These are phyloP conservation scores for Sciurus vulgaris DNA, from an alignment of 2,797 vertebrate species.

Conservation along the genomic window DNA sequence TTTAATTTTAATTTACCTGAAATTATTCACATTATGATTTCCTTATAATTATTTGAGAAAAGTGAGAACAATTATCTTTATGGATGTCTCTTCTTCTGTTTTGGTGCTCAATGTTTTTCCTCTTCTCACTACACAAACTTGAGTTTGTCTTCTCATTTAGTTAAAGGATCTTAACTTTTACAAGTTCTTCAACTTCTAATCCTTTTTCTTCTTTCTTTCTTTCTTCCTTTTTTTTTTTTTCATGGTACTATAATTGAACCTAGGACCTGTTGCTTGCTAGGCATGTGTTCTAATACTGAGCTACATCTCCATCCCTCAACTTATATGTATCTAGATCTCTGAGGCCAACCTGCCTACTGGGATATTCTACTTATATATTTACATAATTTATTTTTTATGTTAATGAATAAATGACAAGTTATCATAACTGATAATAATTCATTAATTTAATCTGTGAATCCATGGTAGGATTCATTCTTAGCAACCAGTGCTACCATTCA, in stretches of 20 bases:
- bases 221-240: neutral
- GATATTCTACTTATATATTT: neutral
- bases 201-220: no score
- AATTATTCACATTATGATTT: neutral
- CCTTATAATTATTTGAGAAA: neutral
- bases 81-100: neutral
- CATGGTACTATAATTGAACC: no score
- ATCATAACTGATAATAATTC: neutral
- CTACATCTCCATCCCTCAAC: neutral
- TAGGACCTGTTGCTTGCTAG: no score
- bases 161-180: neutral
- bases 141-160: neutral
- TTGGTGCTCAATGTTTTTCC: neutral
- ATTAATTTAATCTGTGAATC: neutral
- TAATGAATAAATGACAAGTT: neutral
- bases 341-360: neutral
- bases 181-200: no score
- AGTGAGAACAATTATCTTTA: neutral
- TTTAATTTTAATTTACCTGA: conserved; percentile 15
- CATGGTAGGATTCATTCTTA: neutral
- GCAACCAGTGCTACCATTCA: neutral
- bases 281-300: no score
- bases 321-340: neutral
- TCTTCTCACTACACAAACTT: neutral
- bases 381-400: neutral